These are phyloP conservation scores for Gymnobelideus leadbeateri DNA, from an alignment of 2,113 vertebrate genomes.

Conservation along the genomic window DNA sequence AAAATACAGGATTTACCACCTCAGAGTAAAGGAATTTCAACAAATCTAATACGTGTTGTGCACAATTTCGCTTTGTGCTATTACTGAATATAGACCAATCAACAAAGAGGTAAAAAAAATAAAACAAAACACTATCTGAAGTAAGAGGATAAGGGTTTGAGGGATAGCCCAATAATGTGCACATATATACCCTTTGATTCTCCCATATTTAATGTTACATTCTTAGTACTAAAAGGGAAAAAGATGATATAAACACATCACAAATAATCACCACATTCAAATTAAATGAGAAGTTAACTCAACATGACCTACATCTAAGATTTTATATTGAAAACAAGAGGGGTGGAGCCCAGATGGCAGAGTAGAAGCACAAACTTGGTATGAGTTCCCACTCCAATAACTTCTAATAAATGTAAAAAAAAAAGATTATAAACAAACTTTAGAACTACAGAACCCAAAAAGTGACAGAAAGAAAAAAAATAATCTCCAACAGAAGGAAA, in stretches of 20 bases:
- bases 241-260: not conserved
- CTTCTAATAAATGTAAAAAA: no score
- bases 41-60: constrained; percentile 64
- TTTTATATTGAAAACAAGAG: not conserved
- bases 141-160: not conserved
- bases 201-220: not conserved
- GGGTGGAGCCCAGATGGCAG: no score
- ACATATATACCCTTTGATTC: not conserved
- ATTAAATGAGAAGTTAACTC: not conserved
- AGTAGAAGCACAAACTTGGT: no score
- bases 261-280: not conserved
- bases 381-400: no score
- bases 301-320: not conserved
- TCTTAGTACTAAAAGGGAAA: not conserved
- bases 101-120: not conserved
- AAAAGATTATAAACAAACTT: no score
- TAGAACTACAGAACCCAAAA: no score
- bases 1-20: constrained; percentile 65
- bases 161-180: not conserved
- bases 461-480: no score
- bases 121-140: constrained; percentile 14
- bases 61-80: not conserved
- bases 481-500: no score
- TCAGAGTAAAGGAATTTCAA: constrained; percentile 69
- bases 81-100: not conserved